Percentiles rank a stretch among this genome's conserved stretches.
These are phyloP conservation scores for Coleophora flavipennella DNA, from an alignment of 2,888 invertebrate genomes.

Conservation along the genomic window DNA sequence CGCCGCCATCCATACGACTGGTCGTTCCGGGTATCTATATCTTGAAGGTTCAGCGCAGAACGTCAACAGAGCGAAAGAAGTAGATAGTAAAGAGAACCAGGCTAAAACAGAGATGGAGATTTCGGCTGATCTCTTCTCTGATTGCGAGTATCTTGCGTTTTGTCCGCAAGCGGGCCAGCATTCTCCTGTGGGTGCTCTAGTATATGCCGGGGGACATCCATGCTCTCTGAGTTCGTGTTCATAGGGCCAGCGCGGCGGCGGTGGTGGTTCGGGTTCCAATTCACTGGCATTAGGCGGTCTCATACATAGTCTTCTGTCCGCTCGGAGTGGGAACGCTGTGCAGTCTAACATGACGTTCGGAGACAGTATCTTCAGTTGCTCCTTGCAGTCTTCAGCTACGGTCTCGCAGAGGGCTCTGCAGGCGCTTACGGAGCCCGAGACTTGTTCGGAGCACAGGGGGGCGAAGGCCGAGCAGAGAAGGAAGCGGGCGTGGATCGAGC, in stretches of 20 bases:
- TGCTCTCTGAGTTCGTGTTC: slow-evolving; percentile 41
- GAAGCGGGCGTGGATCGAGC: slow-evolving; percentile 86
- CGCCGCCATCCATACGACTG: slow-evolving; percentile 90
- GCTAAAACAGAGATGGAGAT: slow-evolving; percentile 85
- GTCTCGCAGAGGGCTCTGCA: slow-evolving; percentile 90
- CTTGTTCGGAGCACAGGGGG: slow-evolving; percentile 91
- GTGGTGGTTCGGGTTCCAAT: slow-evolving; percentile 52
- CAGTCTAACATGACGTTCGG: slow-evolving; percentile 83
- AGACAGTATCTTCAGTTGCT: slow-evolving; percentile 80
- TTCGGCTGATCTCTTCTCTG: slow-evolving; percentile 79
- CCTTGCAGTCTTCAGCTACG: slow-evolving; percentile 80
- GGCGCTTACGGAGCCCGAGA: slow-evolving; percentile 86
- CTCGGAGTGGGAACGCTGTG: slow-evolving; percentile 82
- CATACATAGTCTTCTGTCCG: slow-evolving; percentile 82
- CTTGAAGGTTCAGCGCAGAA: slow-evolving; percentile 91
- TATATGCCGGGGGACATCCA: slow-evolving; percentile 75
- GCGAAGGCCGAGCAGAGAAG: slow-evolving; percentile 92
- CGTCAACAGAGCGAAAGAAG: slow-evolving; percentile 87
- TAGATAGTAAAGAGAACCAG: slow-evolving; percentile 84
- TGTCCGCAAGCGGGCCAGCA: slow-evolving; percentile 79
- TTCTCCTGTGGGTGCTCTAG: slow-evolving; percentile 68
- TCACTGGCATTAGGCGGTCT: slow-evolving; percentile 71
- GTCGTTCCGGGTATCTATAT: slow-evolving; percentile 94
- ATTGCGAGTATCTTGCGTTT: slow-evolving; percentile 77
- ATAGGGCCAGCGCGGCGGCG: slow-evolving; percentile 55